Percentiles rank a stretch among this genome's conserved stretches.
Conservation (phyloP, 1,140 invertebrate genomes). For the Saxidomus purpurata region DNA sequence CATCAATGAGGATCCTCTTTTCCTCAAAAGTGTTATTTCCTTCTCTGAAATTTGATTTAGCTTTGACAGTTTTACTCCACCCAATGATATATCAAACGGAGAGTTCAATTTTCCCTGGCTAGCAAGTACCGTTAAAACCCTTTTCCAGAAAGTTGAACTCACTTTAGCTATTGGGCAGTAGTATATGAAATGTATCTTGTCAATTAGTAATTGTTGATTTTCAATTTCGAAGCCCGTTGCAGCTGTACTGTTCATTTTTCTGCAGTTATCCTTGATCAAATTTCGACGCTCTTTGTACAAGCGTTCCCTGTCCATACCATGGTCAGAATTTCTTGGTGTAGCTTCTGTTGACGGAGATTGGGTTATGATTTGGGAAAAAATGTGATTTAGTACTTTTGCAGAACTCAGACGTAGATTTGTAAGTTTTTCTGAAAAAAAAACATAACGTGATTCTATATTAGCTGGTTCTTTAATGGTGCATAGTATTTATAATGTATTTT, state of each 20-base stretch:
- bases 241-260: background rate
- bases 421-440: no score
- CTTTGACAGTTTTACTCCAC: background rate
- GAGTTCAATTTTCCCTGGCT: no score
- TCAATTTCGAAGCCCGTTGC: background rate
- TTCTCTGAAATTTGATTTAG: background rate
- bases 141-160: slow-evolving; percentile 45
- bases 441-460: no score
- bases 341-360: no score
- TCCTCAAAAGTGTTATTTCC: background rate
- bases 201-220: background rate
- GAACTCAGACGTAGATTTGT: no score
- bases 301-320: background rate
- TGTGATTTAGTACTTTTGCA: no score
- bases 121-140: no score
- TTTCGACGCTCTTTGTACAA: background rate
- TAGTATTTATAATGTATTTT: no score
- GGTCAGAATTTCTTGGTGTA: no score
- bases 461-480: no score
- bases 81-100: background rate
- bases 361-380: no score
- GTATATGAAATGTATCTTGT: background rate
- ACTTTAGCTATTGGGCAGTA: slow-evolving; percentile 65
- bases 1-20: slow-evolving; percentile 8
- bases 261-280: background rate